Evolutionary conservation across 2,797 vertebrate genomes (phyloP).

Genomic region (Leptoclinus maculatus): DNA sequence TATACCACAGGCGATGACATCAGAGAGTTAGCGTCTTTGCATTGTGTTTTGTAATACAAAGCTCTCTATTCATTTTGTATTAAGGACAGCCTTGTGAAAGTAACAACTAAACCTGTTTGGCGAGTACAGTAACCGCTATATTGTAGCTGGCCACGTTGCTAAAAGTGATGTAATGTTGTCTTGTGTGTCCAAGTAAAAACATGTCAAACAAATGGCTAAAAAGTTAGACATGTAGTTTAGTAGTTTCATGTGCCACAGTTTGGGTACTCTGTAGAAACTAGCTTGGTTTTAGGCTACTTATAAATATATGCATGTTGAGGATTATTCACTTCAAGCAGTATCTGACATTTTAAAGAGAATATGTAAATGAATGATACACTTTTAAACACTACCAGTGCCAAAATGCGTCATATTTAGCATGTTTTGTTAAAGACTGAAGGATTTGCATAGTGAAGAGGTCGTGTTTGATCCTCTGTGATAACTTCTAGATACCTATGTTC

Average conservation of each 20-base stretch:
- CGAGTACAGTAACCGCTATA: neutral
- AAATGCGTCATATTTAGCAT: conserved; percentile 10
- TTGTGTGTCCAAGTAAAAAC: neutral
- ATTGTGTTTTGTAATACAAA: conserved; percentile 63
- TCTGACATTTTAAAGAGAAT: neutral
- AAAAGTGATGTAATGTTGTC: neutral
- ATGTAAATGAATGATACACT: neutral
- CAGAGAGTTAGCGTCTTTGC: conserved; percentile 51
- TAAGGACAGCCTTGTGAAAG: conserved; percentile 32
- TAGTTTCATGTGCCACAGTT: neutral
- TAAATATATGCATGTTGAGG: neutral
- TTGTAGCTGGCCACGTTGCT: conserved; percentile 1
- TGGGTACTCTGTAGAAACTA: neutral
- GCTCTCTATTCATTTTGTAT: conserved; percentile 46
- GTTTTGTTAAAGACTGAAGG: conserved; percentile 1
- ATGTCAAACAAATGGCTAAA: neutral
- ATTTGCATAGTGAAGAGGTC: conserved; percentile 1
- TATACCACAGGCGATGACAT: conserved; percentile 55
- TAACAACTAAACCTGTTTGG: conserved; percentile 43
- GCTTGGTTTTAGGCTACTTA: neutral
- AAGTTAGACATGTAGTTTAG: neutral
- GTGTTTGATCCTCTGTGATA: conserved; percentile 26
- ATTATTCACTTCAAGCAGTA: neutral
- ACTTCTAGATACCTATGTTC: conserved; percentile 40
- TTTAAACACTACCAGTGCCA: conserved; percentile 6